These are phyloP conservation scores for Mylabris phalerata DNA, from an alignment of 1,140 invertebrate species.

Conservation along the genomic window DNA sequence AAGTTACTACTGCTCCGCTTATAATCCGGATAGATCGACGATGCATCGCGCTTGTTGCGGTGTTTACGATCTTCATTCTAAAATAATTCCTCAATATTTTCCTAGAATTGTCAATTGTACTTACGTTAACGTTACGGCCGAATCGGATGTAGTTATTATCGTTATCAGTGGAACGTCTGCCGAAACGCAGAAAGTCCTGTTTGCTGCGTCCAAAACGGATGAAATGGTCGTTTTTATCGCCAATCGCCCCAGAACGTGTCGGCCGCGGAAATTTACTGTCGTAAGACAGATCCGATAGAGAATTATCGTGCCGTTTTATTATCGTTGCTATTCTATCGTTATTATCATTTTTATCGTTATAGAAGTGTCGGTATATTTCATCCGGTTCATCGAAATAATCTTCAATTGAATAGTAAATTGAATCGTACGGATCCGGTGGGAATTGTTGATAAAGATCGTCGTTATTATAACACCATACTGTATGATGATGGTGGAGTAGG, in stretches of 20 bases:
- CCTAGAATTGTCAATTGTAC: no score
- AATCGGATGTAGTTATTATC: slow-evolving; percentile 19
- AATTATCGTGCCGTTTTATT: slow-evolving; percentile 9
- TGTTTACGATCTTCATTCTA: neutral
- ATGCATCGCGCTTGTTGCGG: slow-evolving; percentile 8
- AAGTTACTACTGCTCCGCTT: slow-evolving; percentile 17
- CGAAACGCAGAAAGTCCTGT: slow-evolving; percentile 21
- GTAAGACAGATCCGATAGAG: slow-evolving; percentile 9
- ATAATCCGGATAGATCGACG: neutral
- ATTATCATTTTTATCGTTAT: no score
- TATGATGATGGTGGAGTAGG: no score
- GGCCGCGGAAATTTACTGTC: slow-evolving; percentile 11
- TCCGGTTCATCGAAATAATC: no score
- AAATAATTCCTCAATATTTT: no score
- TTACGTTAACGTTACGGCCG: slow-evolving; percentile 11
- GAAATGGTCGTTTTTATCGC: slow-evolving; percentile 26
- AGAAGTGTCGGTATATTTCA: no score
- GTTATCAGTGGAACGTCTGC: slow-evolving; percentile 9
- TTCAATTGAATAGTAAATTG: no score
- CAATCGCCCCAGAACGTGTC: slow-evolving; percentile 17
- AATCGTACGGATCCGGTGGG: no score
- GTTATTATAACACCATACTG: no score
- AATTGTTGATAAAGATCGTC: no score
- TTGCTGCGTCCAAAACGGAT: slow-evolving; percentile 26
- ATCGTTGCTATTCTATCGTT: no score